These are phyloP conservation scores for Dryocosmus kuriphilus DNA, from an alignment of 2,888 invertebrate species.

Conservation along the genomic window DNA sequence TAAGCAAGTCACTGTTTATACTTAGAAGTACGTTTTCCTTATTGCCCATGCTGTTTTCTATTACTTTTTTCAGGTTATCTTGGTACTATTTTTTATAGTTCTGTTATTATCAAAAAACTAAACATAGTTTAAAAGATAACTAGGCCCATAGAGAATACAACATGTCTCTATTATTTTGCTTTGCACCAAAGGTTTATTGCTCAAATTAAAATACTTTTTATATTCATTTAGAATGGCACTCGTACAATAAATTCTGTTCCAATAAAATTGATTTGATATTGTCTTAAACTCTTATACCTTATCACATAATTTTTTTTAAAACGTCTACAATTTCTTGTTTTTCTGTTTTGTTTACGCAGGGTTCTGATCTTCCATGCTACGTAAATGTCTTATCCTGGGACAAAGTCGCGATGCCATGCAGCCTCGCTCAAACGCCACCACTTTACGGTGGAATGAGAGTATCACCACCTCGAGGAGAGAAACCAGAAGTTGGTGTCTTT, in stretches of 20 bases:
- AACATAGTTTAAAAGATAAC: too few species aligned
- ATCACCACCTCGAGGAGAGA: slow-evolving; percentile 80
- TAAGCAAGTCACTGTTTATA: too few species aligned
- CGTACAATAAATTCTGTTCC: neutral
- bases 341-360: slow-evolving; percentile 60
- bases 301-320: neutral
- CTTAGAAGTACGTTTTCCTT: too few species aligned
- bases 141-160: too few species aligned
- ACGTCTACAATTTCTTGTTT: neutral
- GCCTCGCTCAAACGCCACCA: slow-evolving; percentile 84
- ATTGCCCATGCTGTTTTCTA: too few species aligned
- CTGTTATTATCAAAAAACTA: too few species aligned
- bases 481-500: slow-evolving; percentile 82
- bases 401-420: slow-evolving; percentile 84
- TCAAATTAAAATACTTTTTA: neutral
- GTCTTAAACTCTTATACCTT: neutral
- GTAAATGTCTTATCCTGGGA: slow-evolving; percentile 87
- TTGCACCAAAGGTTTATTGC: neutral
- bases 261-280: neutral
- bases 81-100: too few species aligned
- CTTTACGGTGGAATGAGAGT: slow-evolving; percentile 87
- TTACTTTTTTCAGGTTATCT: too few species aligned
- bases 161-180: too few species aligned
- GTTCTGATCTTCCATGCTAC: slow-evolving; percentile 72
- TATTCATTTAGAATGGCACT: too few species aligned